phyloP scores from a whole-genome alignment of 2,888 invertebrate species.

The Pycnomerus fuliginosus region DNA sequence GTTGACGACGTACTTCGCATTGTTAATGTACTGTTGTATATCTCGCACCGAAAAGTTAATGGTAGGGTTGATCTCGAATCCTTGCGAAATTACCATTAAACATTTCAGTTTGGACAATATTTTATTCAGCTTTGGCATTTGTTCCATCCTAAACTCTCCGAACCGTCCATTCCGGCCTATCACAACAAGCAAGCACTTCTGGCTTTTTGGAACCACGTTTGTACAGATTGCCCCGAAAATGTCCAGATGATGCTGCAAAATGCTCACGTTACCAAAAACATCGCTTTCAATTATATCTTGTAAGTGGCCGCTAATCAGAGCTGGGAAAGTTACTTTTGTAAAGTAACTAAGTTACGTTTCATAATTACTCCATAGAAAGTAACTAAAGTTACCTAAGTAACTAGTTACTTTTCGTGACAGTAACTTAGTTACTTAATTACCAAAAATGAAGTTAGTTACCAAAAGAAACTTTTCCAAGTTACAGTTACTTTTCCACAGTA shows the following conservation, averaged over 20 bases:
- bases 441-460: too few relatives aligned
- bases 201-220: constrained; percentile 92
- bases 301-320: too few relatives aligned
- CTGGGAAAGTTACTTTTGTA: too few relatives aligned
- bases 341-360: too few relatives aligned
- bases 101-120: constrained; percentile 83
- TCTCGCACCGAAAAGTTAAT: constrained; percentile 89
- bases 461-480: too few relatives aligned
- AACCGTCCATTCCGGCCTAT: constrained; percentile 92
- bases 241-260: constrained; percentile 85
- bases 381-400: too few relatives aligned
- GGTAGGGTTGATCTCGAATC: constrained; percentile 59
- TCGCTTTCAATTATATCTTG: constrained; percentile 96
- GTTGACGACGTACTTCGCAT: constrained; percentile 88
- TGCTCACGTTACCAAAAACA: constrained; percentile 86
- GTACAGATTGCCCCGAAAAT: constrained; percentile 91
- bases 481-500: too few relatives aligned
- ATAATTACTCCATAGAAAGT: too few relatives aligned
- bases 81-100: neutral
- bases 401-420: too few relatives aligned
- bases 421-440: neutral
- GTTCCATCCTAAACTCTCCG: constrained; percentile 91
- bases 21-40: constrained; percentile 88
- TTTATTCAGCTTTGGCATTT: constrained; percentile 91
- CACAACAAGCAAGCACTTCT: constrained; percentile 93